Evolutionary conservation across 2,113 vertebrate species (phyloP).

Genomic region (Pagrus major): DNA sequence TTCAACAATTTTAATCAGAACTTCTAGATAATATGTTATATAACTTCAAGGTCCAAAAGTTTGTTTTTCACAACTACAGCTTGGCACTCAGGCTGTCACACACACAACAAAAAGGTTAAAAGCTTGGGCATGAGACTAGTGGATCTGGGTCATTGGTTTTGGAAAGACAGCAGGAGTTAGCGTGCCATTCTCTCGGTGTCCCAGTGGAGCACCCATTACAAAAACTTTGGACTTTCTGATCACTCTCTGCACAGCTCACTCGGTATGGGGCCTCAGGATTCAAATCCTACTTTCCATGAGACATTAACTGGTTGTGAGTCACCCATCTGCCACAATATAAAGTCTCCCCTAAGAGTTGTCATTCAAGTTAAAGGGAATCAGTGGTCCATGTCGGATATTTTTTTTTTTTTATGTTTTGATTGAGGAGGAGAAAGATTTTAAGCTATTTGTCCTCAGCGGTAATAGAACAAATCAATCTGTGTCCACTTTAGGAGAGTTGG

Average conservation of each 20-base stretch:
- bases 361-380: conserved; percentile 60
- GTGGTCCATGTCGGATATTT: conserved; percentile 49
- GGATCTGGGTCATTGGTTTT: conserved; percentile 59
- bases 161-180: conserved; percentile 49
- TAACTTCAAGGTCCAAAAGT: conserved; percentile 12
- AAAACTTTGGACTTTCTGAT: conserved; percentile 62
- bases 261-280: conserved; percentile 71
- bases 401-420: conserved; percentile 51
- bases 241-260: conserved; percentile 55
- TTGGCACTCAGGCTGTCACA: neutral
- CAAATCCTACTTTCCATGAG: conserved; percentile 64
- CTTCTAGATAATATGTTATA: neutral
- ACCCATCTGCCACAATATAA: conserved; percentile 70
- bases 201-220: conserved; percentile 51
- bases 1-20: neutral
- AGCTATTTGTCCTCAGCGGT: conserved; percentile 23
- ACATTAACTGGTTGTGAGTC: conserved; percentile 56
- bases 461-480: conserved; percentile 64
- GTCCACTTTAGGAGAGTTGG: conserved; percentile 59
- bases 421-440: conserved; percentile 30
- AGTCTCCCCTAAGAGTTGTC: conserved; percentile 54
- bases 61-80: neutral
- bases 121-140: conserved; percentile 6
- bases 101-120: neutral
- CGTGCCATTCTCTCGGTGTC: conserved; percentile 33